phyloP scores from a whole-genome alignment of 2,888 invertebrate species.

The Meloe dianella region DNA sequence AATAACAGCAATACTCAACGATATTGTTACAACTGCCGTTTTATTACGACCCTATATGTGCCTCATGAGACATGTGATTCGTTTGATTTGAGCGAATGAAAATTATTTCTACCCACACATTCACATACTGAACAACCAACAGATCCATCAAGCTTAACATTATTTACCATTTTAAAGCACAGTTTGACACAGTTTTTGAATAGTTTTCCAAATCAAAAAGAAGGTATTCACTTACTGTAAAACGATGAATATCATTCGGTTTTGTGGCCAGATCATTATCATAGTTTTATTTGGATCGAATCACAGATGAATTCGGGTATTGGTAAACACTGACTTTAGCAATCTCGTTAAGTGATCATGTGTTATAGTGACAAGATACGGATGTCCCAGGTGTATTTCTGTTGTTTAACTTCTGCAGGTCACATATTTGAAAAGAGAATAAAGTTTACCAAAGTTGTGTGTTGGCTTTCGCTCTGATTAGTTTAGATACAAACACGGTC shows the following conservation, averaged over 20 bases:
- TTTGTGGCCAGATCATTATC: background rate
- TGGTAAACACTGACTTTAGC: background rate
- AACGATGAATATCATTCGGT: conserved; percentile 5
- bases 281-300: background rate
- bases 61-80: conserved; percentile 22
- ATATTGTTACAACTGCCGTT: conserved; percentile 24
- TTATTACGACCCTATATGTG: conserved; percentile 24
- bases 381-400: background rate
- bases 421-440: background rate
- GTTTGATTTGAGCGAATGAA: conserved; percentile 25
- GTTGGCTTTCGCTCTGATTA: background rate
- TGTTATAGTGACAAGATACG: conserved; percentile 32
- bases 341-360: conserved; percentile 41
- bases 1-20: conserved; percentile 1
- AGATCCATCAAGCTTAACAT: conserved; percentile 39
- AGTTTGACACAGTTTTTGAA: conserved; percentile 32
- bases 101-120: conserved; percentile 17
- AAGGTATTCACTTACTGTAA: conserved; percentile 30
- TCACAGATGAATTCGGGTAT: background rate
- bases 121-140: conserved; percentile 28
- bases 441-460: background rate
- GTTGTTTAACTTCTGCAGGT: background rate
- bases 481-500: background rate
- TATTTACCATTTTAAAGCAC: conserved; percentile 36
- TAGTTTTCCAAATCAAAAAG: conserved; percentile 19